These are phyloP conservation scores for Lomographa bimaculata DNA, from an alignment of 2,888 invertebrate genomes.

Conservation along the genomic window DNA sequence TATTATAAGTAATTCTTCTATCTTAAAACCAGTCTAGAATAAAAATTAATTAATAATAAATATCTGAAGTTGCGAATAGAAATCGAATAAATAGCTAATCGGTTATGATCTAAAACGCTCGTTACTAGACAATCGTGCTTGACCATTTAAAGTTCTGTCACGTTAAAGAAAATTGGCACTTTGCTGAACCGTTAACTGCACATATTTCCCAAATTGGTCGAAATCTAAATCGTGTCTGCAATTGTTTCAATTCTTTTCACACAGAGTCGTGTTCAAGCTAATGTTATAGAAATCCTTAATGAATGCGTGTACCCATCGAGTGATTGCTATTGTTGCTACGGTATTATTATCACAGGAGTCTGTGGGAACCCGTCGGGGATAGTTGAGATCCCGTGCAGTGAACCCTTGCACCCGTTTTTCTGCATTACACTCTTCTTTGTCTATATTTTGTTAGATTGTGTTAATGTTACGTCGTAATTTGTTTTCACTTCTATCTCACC, in stretches of 20 bases:
- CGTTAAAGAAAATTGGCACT: conserved; percentile 36
- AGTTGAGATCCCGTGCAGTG: conserved; percentile 57
- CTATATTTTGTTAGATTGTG: conserved; percentile 49
- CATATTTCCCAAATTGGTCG: conserved; percentile 32
- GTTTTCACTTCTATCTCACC: conserved; percentile 1
- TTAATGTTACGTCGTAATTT: not conserved
- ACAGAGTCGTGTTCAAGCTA: conserved; percentile 9
- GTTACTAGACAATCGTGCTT: conserved; percentile 35
- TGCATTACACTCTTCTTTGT: conserved; percentile 45
- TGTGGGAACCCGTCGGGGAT: conserved; percentile 59
- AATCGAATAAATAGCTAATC: conserved; percentile 32
- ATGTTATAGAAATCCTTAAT: conserved; percentile 30
- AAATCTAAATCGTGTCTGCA: conserved; percentile 31
- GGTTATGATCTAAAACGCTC: conserved; percentile 29
- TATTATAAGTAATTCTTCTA: no score
- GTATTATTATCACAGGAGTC: conserved; percentile 56
- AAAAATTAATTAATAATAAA: no score
- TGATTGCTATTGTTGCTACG: conserved; percentile 59
- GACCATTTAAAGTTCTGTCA: conserved; percentile 35
- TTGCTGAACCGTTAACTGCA: conserved; percentile 30
- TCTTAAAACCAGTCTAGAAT: no score
- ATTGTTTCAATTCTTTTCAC: conserved; percentile 17
- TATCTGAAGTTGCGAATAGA: no score
- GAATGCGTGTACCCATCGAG: conserved; percentile 32
- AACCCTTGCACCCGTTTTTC: conserved; percentile 69